phyloP scores from a whole-genome alignment of 2,888 invertebrate genomes.

The Boloria selene region DNA sequence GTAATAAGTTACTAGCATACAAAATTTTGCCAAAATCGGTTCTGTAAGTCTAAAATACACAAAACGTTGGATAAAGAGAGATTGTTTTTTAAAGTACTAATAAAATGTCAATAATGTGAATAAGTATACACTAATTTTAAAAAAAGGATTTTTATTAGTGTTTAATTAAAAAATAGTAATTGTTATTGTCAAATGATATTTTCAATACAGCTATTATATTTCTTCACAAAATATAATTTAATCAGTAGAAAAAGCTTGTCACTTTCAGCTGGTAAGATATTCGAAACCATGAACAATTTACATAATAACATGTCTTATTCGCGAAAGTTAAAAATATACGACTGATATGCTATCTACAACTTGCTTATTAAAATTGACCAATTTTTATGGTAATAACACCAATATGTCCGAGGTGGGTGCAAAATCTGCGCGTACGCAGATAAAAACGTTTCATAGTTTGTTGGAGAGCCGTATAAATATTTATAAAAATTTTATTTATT shows the following conservation, averaged over 20 bases:
- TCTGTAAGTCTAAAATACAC: too few relatives aligned
- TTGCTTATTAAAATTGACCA: slow-evolving; percentile 37
- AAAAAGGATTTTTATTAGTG: too few relatives aligned
- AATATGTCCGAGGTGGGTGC: slow-evolving; percentile 42
- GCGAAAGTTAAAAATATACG: slow-evolving; percentile 32
- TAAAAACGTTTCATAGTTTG: slow-evolving; percentile 40
- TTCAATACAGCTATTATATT: too few relatives aligned
- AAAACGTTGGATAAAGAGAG: too few relatives aligned
- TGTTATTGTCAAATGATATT: too few relatives aligned
- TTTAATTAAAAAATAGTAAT: too few relatives aligned
- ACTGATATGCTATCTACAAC: slow-evolving; percentile 32
- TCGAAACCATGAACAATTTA: slow-evolving; percentile 29
- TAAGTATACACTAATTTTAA: too few relatives aligned
- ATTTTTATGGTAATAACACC: slow-evolving; percentile 36
- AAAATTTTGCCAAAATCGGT: too few relatives aligned
- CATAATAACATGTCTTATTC: slow-evolving; percentile 33
- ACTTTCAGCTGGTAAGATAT: slow-evolving; percentile 21
- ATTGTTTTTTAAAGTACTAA: too few relatives aligned
- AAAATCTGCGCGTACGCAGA: slow-evolving; percentile 54
- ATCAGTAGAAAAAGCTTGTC: neutral
- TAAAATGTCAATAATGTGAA: too few relatives aligned
- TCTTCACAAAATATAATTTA: neutral
- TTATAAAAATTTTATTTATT: neutral
- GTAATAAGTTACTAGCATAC: too few relatives aligned
- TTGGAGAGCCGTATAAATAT: slow-evolving; percentile 22